These are phyloP conservation scores for Hozukius guyotensis DNA, from an alignment of 2,797 vertebrate genomes.

Conservation along the genomic window DNA sequence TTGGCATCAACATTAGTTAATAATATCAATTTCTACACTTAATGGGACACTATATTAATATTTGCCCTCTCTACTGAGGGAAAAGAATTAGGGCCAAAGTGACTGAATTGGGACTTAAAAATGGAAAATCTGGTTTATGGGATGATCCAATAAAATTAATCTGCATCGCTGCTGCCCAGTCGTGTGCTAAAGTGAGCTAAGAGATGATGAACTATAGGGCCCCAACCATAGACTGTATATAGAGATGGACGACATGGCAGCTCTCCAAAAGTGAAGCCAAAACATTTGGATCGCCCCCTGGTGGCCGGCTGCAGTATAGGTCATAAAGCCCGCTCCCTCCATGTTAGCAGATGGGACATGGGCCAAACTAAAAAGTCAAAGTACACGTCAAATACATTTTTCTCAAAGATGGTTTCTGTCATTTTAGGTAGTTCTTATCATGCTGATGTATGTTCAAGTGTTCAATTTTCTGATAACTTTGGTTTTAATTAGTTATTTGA, in stretches of 20 bases:
- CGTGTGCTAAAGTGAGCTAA: background rate
- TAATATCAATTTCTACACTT: background rate
- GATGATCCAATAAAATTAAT: background rate
- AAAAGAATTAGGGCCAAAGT: background rate
- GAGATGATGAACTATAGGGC: background rate
- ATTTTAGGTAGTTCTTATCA: too few relatives aligned
- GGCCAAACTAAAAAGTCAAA: too few relatives aligned
- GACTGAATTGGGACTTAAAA: background rate
- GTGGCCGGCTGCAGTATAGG: too few relatives aligned
- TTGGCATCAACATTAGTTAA: slow-evolving; percentile 71
- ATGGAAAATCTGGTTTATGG: background rate
- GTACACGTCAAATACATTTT: fast-evolving
- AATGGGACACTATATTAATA: background rate
- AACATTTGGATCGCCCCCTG: too few relatives aligned
- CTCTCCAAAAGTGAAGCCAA: too few relatives aligned
- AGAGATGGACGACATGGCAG: too few relatives aligned
- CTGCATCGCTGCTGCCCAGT: background rate
- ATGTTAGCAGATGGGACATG: too few relatives aligned
- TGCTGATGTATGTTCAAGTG: too few relatives aligned
- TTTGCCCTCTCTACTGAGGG: background rate
- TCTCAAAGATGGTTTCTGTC: too few relatives aligned
- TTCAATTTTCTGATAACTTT: too few relatives aligned
- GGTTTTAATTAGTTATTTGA: too few relatives aligned
- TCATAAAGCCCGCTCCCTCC: too few relatives aligned
- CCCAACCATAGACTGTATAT: background rate